Percentiles rank a stretch among this genome's conserved stretches.
phyloP scores from a whole-genome alignment of 2,888 invertebrate species.

The Ellobium chinense region DNA sequence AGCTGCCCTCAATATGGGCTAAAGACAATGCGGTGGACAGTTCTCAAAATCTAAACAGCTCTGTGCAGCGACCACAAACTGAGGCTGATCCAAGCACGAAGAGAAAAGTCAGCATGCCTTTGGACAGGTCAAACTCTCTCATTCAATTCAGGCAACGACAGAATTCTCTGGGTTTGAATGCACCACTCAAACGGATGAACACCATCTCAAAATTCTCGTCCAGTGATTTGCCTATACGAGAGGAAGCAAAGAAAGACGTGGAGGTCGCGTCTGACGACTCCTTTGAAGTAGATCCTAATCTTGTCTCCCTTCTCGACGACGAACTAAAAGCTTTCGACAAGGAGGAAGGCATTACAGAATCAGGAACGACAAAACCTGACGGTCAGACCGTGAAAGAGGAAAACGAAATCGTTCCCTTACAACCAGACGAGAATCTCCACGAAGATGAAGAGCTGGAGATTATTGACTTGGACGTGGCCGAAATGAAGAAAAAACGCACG shows the following conservation, averaged over 20 bases:
- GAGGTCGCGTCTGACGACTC: not conserved
- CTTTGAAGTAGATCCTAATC: not conserved
- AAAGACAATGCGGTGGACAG: not conserved
- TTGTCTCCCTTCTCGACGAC: not conserved
- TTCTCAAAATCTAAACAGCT: not conserved
- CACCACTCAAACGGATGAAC: not conserved
- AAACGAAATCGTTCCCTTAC: not conserved
- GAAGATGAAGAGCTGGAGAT: slow-evolving; percentile 8
- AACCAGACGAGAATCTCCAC: not conserved
- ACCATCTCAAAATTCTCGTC: not conserved
- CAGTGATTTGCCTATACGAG: not conserved
- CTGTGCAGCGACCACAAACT: too few relatives aligned
- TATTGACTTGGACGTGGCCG: not conserved
- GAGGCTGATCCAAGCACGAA: not conserved
- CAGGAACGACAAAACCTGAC: not conserved
- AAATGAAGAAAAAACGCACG: not conserved
- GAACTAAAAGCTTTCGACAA: not conserved
- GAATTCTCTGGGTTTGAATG: not conserved
- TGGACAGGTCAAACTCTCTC: not conserved
- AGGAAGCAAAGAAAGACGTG: not conserved
- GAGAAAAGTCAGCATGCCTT: not conserved
- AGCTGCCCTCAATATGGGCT: not conserved
- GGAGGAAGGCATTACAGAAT: not conserved
- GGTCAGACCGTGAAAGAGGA: not conserved
- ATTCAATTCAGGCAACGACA: not conserved